Evolutionary conservation across 2,797 vertebrate genomes (phyloP).

Genomic region (Hemitrygon akajei): DNA sequence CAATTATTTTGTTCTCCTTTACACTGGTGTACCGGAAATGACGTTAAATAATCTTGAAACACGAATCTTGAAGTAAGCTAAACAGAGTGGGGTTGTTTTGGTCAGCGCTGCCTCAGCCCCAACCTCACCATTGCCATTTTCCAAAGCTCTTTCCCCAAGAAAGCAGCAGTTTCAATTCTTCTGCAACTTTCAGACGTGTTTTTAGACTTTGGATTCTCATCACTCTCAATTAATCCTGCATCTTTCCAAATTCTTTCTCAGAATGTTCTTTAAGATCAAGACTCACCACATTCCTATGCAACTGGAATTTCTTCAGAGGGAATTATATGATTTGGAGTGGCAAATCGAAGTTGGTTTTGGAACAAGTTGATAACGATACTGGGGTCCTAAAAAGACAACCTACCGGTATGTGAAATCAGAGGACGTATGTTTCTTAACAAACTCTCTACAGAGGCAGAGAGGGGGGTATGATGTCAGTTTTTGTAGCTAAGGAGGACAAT

Average conservation of each 20-base stretch:
- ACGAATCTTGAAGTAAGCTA: background rate
- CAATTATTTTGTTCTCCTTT: too few species aligned
- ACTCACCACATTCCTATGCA: background rate
- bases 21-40: too few species aligned
- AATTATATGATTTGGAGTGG: background rate
- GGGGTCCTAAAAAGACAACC: too few species aligned
- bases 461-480: too few species aligned
- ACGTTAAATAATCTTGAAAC: too few species aligned
- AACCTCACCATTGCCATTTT: too few species aligned
- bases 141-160: background rate
- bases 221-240: background rate
- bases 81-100: background rate
- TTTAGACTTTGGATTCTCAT: background rate
- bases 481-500: too few species aligned
- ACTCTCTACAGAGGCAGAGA: too few species aligned
- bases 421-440: too few species aligned
- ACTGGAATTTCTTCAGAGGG: background rate
- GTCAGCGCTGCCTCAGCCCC: too few species aligned
- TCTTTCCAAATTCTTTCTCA: background rate
- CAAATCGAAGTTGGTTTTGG: background rate
- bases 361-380: too few species aligned
- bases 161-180: background rate
- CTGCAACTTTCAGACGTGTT: background rate
- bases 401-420: too few species aligned
- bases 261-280: background rate